These are phyloP conservation scores for Oenanthe melanoleuca DNA, from an alignment of 2,113 vertebrate species.

Conservation along the genomic window DNA sequence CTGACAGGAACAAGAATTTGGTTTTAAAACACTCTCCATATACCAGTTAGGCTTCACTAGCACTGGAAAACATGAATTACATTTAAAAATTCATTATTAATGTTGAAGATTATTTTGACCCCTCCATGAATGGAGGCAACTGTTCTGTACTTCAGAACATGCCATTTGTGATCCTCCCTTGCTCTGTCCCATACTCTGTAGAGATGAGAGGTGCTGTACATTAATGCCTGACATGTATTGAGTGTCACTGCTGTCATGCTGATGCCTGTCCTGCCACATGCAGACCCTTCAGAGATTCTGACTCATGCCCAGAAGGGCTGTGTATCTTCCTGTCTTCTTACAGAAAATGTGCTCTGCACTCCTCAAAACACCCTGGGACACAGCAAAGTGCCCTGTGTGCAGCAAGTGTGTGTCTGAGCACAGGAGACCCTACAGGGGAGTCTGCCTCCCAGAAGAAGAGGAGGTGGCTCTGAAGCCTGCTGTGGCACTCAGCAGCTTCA, in stretches of 20 bases:
- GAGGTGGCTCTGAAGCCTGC: not conserved
- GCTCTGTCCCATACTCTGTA: not conserved
- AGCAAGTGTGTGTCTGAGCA: not conserved
- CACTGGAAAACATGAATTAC: not conserved
- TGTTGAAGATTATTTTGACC: not conserved
- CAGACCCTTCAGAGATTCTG: not conserved
- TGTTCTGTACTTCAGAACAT: not conserved
- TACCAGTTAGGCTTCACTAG: not conserved
- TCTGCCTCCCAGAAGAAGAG: not conserved
- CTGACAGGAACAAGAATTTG: not conserved
- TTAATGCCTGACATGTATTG: not conserved
- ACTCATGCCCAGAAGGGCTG: not conserved
- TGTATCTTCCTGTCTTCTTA: not conserved
- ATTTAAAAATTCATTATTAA: not conserved
- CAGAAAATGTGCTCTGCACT: not conserved
- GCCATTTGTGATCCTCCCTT: not conserved
- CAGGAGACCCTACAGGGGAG: rapidly evolving
- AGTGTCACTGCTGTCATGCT: not conserved
- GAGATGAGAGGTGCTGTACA: not conserved
- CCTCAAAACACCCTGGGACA: not conserved
- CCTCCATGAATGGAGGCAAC: not conserved
- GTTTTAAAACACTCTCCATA: not conserved
- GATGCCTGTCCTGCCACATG: not conserved
- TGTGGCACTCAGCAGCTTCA: not conserved
- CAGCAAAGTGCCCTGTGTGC: not conserved